Percentiles rank a stretch among this genome's conserved stretches.
phyloP scores from a whole-genome alignment of 2,113 vertebrate species.

The Perca flavescens region DNA sequence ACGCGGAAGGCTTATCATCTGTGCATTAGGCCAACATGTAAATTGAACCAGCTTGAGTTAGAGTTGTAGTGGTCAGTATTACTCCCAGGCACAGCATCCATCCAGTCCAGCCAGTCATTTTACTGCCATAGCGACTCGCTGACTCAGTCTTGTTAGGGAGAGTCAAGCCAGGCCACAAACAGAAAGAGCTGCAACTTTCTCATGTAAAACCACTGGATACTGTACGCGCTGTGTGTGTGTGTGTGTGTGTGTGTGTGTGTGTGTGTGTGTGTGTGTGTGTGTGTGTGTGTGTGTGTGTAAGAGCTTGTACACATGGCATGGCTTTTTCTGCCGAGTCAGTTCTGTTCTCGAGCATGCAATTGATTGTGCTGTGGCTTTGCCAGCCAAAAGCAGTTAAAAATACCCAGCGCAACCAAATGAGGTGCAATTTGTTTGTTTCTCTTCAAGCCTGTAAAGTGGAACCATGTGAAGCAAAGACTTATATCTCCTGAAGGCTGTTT shows the following conservation, averaged over 20 bases:
- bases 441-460: conserved; percentile 85
- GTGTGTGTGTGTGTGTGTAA: conserved; percentile 1
- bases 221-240: conserved; percentile 31
- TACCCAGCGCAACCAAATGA: conserved; percentile 80
- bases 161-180: conserved; percentile 70
- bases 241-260: conserved; percentile 21
- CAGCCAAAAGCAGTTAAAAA: conserved; percentile 84
- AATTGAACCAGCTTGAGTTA: not conserved
- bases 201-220: conserved; percentile 69
- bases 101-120: conserved; percentile 41
- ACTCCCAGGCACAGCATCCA: conserved; percentile 11
- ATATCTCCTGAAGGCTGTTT: conserved; percentile 72
- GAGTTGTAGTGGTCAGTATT: conserved; percentile 24
- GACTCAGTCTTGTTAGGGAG: conserved; percentile 64
- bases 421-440: conserved; percentile 88
- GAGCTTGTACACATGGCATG: conserved; percentile 34
- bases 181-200: conserved; percentile 60
- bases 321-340: conserved; percentile 77
- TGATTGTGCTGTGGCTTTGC: conserved; percentile 74
- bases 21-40: not conserved
- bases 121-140: conserved; percentile 44
- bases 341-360: conserved; percentile 74
- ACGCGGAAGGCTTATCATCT: not conserved
- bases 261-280: conserved; percentile 2
- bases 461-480: conserved; percentile 82